Conservation (phyloP, 2,888 invertebrate genomes). For the Acleris literana region DNA sequence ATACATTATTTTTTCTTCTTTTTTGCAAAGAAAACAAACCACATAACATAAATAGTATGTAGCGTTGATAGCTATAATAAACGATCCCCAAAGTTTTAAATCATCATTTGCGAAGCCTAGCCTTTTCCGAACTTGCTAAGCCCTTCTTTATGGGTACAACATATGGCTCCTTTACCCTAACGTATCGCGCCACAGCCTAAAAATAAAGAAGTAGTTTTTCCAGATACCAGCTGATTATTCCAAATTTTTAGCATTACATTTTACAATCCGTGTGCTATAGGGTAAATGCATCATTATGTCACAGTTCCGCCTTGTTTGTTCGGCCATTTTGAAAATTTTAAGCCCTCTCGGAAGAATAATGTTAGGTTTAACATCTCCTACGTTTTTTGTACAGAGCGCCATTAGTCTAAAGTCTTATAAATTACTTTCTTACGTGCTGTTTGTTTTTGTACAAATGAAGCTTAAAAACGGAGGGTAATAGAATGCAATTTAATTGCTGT, state of each 20-base stretch:
- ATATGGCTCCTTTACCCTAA: constrained; percentile 19
- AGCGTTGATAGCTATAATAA: constrained; percentile 11
- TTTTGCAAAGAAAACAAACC: no score
- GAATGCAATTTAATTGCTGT: constrained; percentile 2
- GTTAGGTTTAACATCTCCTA: constrained; percentile 30
- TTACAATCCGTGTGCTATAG: background rate
- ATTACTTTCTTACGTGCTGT: constrained; percentile 35
- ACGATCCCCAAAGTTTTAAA: constrained; percentile 21
- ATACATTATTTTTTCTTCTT: no score
- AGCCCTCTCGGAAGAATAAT: constrained; percentile 23
- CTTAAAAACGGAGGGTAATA: constrained; percentile 5
- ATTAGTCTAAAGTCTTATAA: constrained; percentile 35
- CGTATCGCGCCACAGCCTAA: background rate
- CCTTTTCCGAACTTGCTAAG: constrained; percentile 16
- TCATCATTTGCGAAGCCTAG: constrained; percentile 19
- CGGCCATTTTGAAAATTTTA: constrained; percentile 12
- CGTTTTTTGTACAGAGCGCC: constrained; percentile 24
- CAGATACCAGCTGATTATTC: background rate
- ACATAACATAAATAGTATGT: background rate
- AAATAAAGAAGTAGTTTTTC: background rate
- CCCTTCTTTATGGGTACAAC: constrained; percentile 24
- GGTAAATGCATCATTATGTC: constrained; percentile 7
- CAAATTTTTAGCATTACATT: background rate
- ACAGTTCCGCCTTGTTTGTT: background rate
- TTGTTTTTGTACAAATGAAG: constrained; percentile 23